phyloP scores from a whole-genome alignment of 2,797 vertebrate genomes.

The Limnodromus scolopaceus region DNA sequence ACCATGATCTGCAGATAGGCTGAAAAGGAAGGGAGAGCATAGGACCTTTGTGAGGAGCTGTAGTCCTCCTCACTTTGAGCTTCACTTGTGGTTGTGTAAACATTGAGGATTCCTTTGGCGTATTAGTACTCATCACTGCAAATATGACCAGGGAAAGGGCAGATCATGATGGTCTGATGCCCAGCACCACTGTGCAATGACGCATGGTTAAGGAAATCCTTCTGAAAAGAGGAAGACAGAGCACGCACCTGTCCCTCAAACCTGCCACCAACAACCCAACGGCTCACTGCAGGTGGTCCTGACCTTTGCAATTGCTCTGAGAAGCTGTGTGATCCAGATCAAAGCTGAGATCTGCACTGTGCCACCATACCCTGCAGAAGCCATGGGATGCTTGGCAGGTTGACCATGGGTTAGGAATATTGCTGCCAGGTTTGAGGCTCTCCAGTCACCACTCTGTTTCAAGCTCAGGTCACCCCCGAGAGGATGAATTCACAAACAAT shows the following conservation, averaged over 20 bases:
- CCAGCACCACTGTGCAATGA: neutral
- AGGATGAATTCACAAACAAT: neutral
- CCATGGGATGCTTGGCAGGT: neutral
- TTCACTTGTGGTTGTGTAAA: neutral
- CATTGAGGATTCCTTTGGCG: neutral
- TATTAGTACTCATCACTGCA: neutral
- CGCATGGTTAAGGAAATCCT: rapidly evolving
- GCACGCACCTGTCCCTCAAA: neutral
- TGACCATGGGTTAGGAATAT: neutral
- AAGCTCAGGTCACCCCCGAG: neutral
- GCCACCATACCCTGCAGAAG: neutral
- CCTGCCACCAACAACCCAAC: neutral
- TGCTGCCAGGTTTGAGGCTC: neutral
- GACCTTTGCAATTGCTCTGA: neutral
- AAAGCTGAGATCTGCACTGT: neutral
- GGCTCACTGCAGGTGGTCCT: neutral
- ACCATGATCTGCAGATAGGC: rapidly evolving
- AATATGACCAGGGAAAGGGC: neutral
- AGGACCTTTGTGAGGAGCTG: neutral
- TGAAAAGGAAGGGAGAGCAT: neutral
- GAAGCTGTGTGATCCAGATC: neutral
- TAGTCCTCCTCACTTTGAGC: neutral
- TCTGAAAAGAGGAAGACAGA: neutral
- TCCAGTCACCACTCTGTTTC: neutral
- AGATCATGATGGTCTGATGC: neutral